Evolutionary conservation across 1,140 invertebrate species (phyloP).

Genomic region (Vanessa tameamea): DNA sequence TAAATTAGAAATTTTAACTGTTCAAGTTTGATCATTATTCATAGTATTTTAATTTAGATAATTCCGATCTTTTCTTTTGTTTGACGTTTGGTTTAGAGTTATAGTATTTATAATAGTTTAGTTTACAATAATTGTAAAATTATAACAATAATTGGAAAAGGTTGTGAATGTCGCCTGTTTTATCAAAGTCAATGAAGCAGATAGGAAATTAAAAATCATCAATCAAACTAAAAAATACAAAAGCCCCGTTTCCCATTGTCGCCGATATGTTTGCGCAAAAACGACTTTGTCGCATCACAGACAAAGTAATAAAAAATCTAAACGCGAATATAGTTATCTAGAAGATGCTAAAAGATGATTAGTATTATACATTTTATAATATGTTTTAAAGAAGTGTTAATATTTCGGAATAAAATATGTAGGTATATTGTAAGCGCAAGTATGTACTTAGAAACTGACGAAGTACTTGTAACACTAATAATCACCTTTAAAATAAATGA

Average conservation of each 20-base stretch:
- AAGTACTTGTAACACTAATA: too few relatives aligned
- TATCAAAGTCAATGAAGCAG: constrained; percentile 64
- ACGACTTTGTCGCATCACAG: constrained; percentile 80
- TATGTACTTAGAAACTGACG: too few relatives aligned
- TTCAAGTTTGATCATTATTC: too few relatives aligned
- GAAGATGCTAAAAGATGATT: constrained; percentile 32
- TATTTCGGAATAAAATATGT: too few relatives aligned
- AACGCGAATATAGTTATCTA: constrained; percentile 46
- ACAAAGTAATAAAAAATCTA: constrained; percentile 78
- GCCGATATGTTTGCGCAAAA: constrained; percentile 79
- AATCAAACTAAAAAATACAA: constrained; percentile 80
- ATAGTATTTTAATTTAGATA: too few relatives aligned
- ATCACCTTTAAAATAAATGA: too few relatives aligned
- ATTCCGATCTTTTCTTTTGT: too few relatives aligned
- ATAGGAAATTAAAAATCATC: constrained; percentile 79
- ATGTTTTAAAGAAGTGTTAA: too few relatives aligned
- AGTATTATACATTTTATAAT: too few relatives aligned
- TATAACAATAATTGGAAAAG: constrained; percentile 16
- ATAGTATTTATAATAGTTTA: not conserved
- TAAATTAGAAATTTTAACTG: too few relatives aligned
- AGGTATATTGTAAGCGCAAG: too few relatives aligned
- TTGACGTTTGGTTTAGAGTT: too few relatives aligned
- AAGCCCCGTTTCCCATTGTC: constrained; percentile 77
- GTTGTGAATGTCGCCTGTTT: constrained; percentile 33
- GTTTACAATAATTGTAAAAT: constrained; percentile 7